Evolutionary conservation across 2,888 invertebrate genomes (phyloP), one percentile per base, ranked within the genome.

Genomic region (Malacosoma neustria): DNA sequence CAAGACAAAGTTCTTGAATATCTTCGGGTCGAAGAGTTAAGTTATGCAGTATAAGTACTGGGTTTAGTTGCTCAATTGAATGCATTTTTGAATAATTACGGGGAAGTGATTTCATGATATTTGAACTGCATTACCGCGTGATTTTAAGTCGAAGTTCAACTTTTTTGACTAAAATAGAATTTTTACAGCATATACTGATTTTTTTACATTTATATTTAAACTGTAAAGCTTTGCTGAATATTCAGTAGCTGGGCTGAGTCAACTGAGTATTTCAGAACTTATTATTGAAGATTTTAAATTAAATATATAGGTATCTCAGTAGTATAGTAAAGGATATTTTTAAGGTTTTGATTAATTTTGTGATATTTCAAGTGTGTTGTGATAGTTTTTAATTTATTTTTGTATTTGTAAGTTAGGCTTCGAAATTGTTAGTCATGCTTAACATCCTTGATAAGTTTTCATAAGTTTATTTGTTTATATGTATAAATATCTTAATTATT

Each of bases 1-100:
- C 49, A 85, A 84, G 54, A 75, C 84, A 1, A 85, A 84, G 41
- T 73, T 85, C 57, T 61, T 85, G 35, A 85, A 85, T 50, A 84
- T 85, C 38, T 85, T 85, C 54, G 54, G 74, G 29, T 65, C 74
- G 3, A 85, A 84, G 51, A 75, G 80, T 66, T 85, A 81, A 69
- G 29, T 36, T 40, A 40, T 32, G 31, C 40, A 37, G 15, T 39
- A 40, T 37, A 45, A 49, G 51, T 29, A 39, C 46, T 48, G 46
- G 60, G 61, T 58, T 58, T 61, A 64, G 55, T 84, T 84, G 84
- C 84, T 84, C 84, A 85, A 84, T 58, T 62, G 38, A 52, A 63
- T 81, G 84, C 82, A 84, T 84, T 84, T 82, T 60, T 40, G 42
- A 49, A 54, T 48, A 44, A 63, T n/a, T n/a, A n/a, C n/a, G n/a